These are phyloP conservation scores for Psilopogon haemacephalus DNA, from an alignment of 2,113 vertebrate genomes.

Conservation along the genomic window DNA sequence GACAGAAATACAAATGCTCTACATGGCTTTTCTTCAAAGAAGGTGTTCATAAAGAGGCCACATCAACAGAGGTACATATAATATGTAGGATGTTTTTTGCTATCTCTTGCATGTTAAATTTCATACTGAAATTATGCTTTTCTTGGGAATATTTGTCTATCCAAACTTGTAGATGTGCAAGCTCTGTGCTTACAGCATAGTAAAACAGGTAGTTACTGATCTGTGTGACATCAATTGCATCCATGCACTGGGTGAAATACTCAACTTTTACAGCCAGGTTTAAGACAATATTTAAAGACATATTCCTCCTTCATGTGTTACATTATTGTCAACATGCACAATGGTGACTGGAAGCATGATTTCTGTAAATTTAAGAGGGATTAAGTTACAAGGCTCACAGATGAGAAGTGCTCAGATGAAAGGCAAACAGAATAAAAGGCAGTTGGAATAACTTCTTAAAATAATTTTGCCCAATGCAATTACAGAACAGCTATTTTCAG, in stretches of 20 bases:
- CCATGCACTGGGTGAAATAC: neutral
- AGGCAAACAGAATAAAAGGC: neutral
- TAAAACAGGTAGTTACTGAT: neutral
- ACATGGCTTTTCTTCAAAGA: neutral
- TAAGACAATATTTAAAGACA: neutral
- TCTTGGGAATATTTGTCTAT: neutral
- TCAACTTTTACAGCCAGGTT: neutral
- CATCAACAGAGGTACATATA: neutral
- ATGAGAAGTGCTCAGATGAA: neutral
- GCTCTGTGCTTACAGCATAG: neutral
- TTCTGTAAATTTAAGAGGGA: neutral
- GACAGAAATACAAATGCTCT: neutral
- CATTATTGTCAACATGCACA: accelerated
- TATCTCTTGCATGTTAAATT: neutral
- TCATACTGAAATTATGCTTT: neutral
- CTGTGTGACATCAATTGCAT: neutral
- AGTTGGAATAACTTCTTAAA: neutral
- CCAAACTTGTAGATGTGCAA: neutral
- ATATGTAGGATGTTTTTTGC: neutral
- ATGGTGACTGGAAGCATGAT: neutral
- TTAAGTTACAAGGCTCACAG: neutral
- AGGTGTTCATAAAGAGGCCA: neutral
- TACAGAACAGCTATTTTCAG: neutral
- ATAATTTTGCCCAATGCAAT: neutral
- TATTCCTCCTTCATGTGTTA: neutral